Evolutionary conservation across 2,113 vertebrate genomes (phyloP).

Genomic region (Regulus satrapa): DNA sequence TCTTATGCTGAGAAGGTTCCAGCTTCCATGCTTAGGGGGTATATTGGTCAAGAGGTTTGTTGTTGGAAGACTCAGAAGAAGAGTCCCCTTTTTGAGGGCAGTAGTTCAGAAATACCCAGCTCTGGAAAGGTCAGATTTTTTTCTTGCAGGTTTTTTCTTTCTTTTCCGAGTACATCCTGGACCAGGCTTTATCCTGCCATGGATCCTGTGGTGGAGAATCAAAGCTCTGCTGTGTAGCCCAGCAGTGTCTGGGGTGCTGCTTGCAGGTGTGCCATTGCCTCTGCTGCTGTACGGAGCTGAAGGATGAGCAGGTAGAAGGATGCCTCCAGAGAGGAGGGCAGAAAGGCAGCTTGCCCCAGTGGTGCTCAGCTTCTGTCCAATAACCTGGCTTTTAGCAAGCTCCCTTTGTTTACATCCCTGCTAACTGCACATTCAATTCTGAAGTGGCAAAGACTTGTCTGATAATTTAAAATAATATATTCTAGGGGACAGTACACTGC

Average conservation of each 20-base stretch:
- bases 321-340: not conserved
- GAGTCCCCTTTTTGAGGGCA: fast-evolving
- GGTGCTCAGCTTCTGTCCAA: not conserved
- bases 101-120: not conserved
- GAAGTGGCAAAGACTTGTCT: not conserved
- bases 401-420: not conserved
- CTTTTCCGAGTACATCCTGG: not conserved
- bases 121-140: not conserved
- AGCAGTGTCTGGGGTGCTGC: not conserved
- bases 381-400: not conserved
- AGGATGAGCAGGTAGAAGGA: not conserved
- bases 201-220: not conserved
- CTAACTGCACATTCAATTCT: not conserved
- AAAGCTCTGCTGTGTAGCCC: not conserved
- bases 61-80: not conserved
- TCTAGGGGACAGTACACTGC: not conserved
- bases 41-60: not conserved
- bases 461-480: not conserved
- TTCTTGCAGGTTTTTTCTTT: not conserved
- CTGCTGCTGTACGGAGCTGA: fast-evolving
- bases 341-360: not conserved
- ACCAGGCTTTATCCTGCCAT: not conserved
- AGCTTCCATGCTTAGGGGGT: not conserved
- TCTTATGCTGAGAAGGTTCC: not conserved
- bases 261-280: not conserved